Conservation (phyloP, 2,797 vertebrate species). For the Hemibagrus guttatus region DNA sequence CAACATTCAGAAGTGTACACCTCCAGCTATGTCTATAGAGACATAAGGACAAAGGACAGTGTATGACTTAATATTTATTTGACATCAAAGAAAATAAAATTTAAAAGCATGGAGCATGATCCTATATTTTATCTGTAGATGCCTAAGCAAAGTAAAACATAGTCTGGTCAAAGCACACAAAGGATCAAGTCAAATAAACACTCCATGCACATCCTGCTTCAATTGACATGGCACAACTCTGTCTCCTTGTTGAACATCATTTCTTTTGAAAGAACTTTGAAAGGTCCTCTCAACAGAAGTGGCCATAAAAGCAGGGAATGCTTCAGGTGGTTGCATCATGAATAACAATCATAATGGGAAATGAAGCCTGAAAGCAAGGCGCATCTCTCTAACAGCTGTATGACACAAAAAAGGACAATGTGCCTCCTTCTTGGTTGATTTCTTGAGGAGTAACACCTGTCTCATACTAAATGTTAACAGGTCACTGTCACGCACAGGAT, state of each 20-base stretch:
- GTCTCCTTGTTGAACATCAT: background rate
- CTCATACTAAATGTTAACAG: conserved; percentile 63
- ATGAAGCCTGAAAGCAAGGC: conserved; percentile 53
- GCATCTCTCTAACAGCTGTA: conserved; percentile 44
- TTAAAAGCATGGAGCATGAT: background rate
- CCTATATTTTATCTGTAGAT: background rate
- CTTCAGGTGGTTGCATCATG: conserved; percentile 6
- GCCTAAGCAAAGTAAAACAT: background rate
- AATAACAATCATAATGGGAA: conserved; percentile 51
- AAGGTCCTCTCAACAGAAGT: conserved; percentile 6
- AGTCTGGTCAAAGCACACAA: background rate
- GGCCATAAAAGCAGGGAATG: conserved; percentile 29
- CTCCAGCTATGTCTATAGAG: background rate
- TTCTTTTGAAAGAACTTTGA: conserved; percentile 15
- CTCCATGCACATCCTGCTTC: background rate
- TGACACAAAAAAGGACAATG: conserved; percentile 45
- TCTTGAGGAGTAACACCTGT: conserved; percentile 47
- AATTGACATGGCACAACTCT: background rate
- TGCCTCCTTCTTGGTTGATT: conserved; percentile 49
- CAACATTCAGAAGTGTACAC: background rate
- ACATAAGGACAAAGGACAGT: background rate
- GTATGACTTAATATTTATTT: background rate
- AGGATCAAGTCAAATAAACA: background rate
- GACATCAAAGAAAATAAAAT: background rate
- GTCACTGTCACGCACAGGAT: conserved; percentile 32